Percentiles rank a stretch among this genome's conserved stretches.
Conservation (phyloP, 1,140 invertebrate genomes). For the Drosophila erecta region DNA sequence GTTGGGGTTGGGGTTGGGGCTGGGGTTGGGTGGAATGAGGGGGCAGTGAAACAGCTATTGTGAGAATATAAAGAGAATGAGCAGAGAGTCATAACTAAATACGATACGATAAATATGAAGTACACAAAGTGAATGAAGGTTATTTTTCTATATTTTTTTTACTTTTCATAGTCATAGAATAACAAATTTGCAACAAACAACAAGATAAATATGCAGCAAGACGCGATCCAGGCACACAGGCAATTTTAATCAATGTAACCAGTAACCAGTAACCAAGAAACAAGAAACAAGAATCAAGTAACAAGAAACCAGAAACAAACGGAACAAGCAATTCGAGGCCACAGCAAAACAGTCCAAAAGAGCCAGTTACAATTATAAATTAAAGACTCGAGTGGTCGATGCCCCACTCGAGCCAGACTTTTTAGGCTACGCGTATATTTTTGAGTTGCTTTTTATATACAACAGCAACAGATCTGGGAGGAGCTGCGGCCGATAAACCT, state of each 20-base stretch:
- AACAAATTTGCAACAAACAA: conserved; percentile 69
- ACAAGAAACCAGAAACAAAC: conserved; percentile 9
- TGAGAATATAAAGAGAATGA: conserved; percentile 42
- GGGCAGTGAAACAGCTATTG: conserved; percentile 58
- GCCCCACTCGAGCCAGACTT: conserved; percentile 50
- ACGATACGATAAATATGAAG: conserved; percentile 55
- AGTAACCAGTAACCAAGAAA: conserved; percentile 12
- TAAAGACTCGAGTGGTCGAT: conserved; percentile 5
- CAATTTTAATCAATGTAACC: conserved; percentile 45
- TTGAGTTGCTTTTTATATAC: conserved; percentile 77
- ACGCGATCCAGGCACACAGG: conserved; percentile 17
- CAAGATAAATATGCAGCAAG: conserved; percentile 35
- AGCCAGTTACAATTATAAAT: conserved; percentile 41
- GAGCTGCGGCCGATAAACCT: conserved; percentile 2
- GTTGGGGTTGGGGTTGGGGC: conserved; percentile 21
- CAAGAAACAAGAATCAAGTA: not conserved
- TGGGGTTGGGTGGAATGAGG: not conserved
- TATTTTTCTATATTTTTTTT: conserved; percentile 84
- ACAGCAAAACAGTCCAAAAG: conserved; percentile 56
- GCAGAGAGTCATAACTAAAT: conserved; percentile 47
- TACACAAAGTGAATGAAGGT: conserved; percentile 80
- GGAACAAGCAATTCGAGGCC: conserved; percentile 52
- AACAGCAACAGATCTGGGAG: conserved; percentile 37
- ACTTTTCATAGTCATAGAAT: conserved; percentile 84
- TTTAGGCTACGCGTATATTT: conserved; percentile 75